Evolutionary conservation across 1,140 invertebrate genomes (phyloP).

Genomic region (Drosophila erecta): DNA sequence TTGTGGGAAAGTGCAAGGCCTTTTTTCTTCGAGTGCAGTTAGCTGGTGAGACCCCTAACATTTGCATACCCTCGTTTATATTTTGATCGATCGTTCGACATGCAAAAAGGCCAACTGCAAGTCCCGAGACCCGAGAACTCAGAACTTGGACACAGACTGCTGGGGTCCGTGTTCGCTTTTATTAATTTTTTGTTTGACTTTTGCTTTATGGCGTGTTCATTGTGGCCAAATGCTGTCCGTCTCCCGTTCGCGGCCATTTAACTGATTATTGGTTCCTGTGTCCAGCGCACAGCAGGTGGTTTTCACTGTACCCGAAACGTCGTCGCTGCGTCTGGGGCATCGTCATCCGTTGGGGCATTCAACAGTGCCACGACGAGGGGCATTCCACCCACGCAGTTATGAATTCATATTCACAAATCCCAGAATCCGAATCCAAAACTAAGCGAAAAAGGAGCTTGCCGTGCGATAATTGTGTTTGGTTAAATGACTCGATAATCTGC

Average conservation of each 20-base stretch:
- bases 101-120: conserved; percentile 76
- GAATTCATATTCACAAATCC: background rate
- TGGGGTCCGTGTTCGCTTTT: conserved; percentile 52
- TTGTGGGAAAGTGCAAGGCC: background rate
- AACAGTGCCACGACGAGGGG: conserved; percentile 38
- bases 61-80: conserved; percentile 81
- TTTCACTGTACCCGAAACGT: conserved; percentile 67
- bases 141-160: conserved; percentile 12
- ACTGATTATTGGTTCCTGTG: conserved; percentile 74
- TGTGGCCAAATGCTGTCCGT: conserved; percentile 58
- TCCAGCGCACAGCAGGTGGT: conserved; percentile 71
- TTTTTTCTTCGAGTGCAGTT: conserved; percentile 16
- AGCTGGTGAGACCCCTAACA: conserved; percentile 28
- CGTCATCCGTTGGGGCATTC: conserved; percentile 34
- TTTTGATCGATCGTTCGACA: conserved; percentile 82
- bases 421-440: conserved; percentile 7
- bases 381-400: conserved; percentile 45
- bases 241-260: conserved; percentile 59
- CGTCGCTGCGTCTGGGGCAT: conserved; percentile 59
- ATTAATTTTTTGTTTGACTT: conserved; percentile 84
- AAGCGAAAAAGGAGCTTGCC: conserved; percentile 1
- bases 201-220: conserved; percentile 83
- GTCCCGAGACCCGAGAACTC: conserved; percentile 17
- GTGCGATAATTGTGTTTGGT: conserved; percentile 57
- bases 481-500: conserved; percentile 62